Conservation (phyloP, 1,140 invertebrate species). For the Tetramorium alpestre region DNA sequence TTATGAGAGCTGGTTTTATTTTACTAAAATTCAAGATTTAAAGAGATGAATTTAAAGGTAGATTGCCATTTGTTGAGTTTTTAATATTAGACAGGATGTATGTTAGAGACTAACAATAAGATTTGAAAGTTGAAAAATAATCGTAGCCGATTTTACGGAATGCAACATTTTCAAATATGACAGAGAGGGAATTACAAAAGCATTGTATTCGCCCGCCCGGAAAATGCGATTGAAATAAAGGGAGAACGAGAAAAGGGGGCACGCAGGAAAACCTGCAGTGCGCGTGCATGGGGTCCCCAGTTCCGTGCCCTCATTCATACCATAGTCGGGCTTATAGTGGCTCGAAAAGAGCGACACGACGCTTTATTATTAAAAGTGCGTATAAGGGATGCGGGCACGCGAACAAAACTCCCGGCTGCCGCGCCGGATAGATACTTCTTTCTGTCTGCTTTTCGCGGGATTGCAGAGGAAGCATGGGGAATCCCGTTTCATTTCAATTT, state of each 20-base stretch:
- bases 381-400: slow-evolving; percentile 11
- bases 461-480: background rate
- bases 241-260: background rate
- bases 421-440: background rate
- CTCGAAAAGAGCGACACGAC: background rate
- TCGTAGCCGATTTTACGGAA: background rate
- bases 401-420: slow-evolving; percentile 9
- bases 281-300: slow-evolving; percentile 7
- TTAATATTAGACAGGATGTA: background rate
- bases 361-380: slow-evolving; percentile 60
- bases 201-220: background rate
- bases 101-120: background rate
- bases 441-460: background rate
- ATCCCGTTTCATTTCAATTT: slow-evolving; percentile 15
- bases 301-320: slow-evolving; percentile 44
- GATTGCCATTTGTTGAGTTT: background rate
- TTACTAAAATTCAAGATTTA: background rate
- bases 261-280: slow-evolving; percentile 64
- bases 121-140: background rate
- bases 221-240: slow-evolving; percentile 43
- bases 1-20: background rate
- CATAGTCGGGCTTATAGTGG: background rate
- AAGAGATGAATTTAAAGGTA: background rate
- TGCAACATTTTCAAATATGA: background rate
- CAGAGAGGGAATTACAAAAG: slow-evolving; percentile 43